These are phyloP conservation scores for Drosophila ananassae DNA, from an alignment of 1,140 invertebrate species.

Conservation along the genomic window DNA sequence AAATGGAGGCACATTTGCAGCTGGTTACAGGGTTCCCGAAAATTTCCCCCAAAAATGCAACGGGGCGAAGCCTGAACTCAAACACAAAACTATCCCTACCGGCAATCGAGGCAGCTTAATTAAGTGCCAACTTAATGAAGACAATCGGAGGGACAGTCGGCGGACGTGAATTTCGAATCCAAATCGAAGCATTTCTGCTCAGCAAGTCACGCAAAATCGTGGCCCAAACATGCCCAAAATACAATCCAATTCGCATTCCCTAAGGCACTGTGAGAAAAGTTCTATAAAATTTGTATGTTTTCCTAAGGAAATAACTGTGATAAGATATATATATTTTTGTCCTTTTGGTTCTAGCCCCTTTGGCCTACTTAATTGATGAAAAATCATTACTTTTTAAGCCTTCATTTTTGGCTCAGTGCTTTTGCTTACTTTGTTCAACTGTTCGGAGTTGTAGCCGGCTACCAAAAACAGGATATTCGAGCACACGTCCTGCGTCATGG, in stretches of 20 bases:
- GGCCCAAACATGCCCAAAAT: constrained; percentile 33
- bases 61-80: background rate
- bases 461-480: constrained; percentile 86
- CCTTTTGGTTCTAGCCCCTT: background rate
- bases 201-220: constrained; percentile 30
- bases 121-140: constrained; percentile 69
- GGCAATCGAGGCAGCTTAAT: constrained; percentile 42
- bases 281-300: background rate
- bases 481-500: constrained; percentile 85
- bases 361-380: background rate
- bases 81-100: constrained; percentile 13
- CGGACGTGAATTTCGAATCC: constrained; percentile 7
- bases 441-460: constrained; percentile 85
- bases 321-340: background rate
- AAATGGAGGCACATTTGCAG: background rate
- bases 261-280: background rate
- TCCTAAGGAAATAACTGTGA: background rate
- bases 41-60: background rate
- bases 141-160: constrained; percentile 27
- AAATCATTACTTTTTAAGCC: background rate
- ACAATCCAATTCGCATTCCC: constrained; percentile 5
- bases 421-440: constrained; percentile 83
- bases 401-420: constrained; percentile 1
- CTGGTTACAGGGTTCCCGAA: background rate
- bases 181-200: constrained; percentile 12